Percentiles rank a stretch among this genome's conserved stretches.
phyloP scores from a whole-genome alignment of 2,888 invertebrate species.

The Phasia obesa region DNA sequence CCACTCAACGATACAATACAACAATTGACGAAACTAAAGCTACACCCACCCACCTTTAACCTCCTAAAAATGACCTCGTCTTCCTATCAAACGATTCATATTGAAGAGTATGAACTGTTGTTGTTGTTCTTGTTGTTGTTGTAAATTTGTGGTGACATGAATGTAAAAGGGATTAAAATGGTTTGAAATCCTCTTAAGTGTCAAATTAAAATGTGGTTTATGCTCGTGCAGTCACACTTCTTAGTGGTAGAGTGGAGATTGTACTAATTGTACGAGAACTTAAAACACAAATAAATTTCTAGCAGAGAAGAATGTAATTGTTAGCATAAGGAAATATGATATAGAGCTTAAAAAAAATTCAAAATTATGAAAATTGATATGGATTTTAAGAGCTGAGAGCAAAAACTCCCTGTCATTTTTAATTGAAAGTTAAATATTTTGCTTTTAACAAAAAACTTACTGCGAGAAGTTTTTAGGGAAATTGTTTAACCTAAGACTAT shows the following conservation, averaged over 20 bases:
- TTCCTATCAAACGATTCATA: constrained; percentile 6
- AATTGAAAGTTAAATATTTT: constrained; percentile 17
- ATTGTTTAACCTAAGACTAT: constrained; percentile 18
- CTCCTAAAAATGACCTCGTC: constrained; percentile 12
- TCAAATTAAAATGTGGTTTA: constrained; percentile 66
- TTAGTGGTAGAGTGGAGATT: constrained; percentile 15
- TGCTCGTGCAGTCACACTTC: constrained; percentile 40
- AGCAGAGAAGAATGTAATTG: background rate
- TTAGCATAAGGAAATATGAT: background rate
- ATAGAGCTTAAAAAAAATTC: background rate
- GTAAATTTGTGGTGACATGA: constrained; percentile 31
- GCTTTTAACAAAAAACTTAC: background rate
- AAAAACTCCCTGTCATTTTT: background rate
- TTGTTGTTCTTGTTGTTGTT: no score
- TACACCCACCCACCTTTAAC: constrained; percentile 13
- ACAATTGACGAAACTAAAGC: constrained; percentile 32
- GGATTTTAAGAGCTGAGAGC: background rate
- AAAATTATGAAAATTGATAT: constrained; percentile 5
- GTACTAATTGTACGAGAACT: constrained; percentile 38
- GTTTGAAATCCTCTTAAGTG: constrained; percentile 67
- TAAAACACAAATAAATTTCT: background rate
- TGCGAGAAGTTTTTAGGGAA: constrained; percentile 24
- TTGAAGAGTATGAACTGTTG: background rate
- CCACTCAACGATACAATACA: constrained; percentile 16
- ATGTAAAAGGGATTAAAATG: constrained; percentile 62